Evolutionary conservation across 2,797 vertebrate genomes (phyloP).

Genomic region (Zonotrichia albicollis): DNA sequence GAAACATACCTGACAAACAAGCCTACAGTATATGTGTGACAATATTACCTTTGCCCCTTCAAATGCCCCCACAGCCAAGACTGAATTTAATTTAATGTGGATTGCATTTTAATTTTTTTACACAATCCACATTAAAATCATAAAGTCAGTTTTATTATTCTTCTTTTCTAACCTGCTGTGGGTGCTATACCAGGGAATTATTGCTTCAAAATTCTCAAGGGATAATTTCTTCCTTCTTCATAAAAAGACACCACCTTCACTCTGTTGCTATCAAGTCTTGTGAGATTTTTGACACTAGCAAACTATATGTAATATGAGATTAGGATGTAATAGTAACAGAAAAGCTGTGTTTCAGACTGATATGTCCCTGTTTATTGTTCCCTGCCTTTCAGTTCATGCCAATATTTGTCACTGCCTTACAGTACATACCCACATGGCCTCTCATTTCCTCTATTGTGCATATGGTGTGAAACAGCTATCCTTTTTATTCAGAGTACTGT

Average conservation of each 20-base stretch:
- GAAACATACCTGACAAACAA: background rate
- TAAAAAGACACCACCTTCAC: background rate
- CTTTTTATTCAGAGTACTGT: background rate
- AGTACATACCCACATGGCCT: background rate
- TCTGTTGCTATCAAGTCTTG: background rate
- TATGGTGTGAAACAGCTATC: background rate
- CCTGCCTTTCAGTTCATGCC: background rate
- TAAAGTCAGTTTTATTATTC: conserved; percentile 7
- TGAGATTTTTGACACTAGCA: background rate
- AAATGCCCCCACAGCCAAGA: background rate
- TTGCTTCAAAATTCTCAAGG: background rate
- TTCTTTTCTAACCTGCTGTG: background rate
- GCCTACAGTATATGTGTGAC: background rate
- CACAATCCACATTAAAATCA: background rate
- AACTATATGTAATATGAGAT: background rate
- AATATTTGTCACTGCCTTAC: background rate
- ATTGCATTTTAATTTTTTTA: conserved; percentile 36
- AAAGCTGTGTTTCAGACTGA: background rate
- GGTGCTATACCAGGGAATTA: background rate
- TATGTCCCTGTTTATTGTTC: background rate
- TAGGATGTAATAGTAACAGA: background rate
- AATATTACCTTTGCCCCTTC: background rate
- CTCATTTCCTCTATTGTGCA: background rate
- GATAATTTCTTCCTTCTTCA: background rate
- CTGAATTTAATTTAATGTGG: conserved; percentile 32